A percentile compares a stretch with the other conserved stretches of the same genome.
Evolutionary conservation across 2,797 vertebrate species (phyloP).

Genomic region (Propithecus deckenii): DNA sequence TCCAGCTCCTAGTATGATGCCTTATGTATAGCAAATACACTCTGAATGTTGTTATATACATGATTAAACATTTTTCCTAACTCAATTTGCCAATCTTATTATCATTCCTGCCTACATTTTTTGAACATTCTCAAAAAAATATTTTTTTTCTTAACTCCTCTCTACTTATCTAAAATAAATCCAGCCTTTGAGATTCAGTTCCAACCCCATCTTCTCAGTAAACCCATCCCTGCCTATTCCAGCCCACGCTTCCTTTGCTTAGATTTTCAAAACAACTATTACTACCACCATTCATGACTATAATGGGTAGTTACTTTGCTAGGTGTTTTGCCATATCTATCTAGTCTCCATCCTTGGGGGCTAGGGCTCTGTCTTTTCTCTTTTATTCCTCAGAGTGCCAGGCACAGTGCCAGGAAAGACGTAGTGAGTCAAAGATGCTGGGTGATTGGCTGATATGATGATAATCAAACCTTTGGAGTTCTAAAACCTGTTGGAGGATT

Average conservation of each 20-base stretch:
- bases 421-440: background rate
- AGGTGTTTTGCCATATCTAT: background rate
- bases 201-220: background rate
- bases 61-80: background rate
- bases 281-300: background rate
- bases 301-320: background rate
- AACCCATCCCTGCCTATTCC: background rate
- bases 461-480: background rate
- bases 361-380: background rate
- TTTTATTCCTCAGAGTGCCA: background rate
- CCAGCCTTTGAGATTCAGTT: background rate
- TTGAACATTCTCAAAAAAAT: background rate
- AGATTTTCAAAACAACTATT: background rate
- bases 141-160: slow-evolving; percentile 16
- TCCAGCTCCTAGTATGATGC: background rate
- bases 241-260: background rate
- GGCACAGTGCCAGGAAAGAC: background rate
- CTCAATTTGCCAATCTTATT: background rate
- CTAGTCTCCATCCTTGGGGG: background rate
- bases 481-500: background rate
- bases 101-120: background rate
- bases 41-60: background rate
- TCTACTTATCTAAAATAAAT: background rate
- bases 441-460: background rate
- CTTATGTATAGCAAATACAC: background rate